Conservation (phyloP, 2,888 invertebrate genomes). For the Teleogryllus oceanicus region DNA sequence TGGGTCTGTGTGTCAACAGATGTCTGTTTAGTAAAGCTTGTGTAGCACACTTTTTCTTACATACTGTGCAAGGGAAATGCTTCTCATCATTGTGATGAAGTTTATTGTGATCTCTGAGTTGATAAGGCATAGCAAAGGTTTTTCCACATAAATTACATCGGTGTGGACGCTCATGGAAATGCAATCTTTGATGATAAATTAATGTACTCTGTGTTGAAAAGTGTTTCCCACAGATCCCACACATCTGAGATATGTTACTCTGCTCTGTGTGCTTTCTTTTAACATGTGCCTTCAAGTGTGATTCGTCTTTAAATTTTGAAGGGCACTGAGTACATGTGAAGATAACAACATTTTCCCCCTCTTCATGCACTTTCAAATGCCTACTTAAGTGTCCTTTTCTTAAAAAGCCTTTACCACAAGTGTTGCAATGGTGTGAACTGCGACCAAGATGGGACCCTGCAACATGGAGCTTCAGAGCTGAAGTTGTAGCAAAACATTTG, state of each 20-base stretch:
- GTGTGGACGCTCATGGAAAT: constrained; percentile 40
- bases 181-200: constrained; percentile 35
- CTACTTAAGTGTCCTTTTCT: constrained; percentile 35
- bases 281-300: constrained; percentile 32
- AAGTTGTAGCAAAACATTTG: constrained; percentile 33
- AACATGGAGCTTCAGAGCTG: constrained; percentile 32
- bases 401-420: constrained; percentile 36
- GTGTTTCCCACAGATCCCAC: constrained; percentile 35
- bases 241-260: constrained; percentile 31
- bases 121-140: constrained; percentile 38
- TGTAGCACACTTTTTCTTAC: constrained; percentile 38
- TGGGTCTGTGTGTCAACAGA: constrained; percentile 19
- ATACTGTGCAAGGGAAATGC: constrained; percentile 38
- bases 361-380: constrained; percentile 34
- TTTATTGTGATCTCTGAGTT: constrained; percentile 38
- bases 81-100: constrained; percentile 38
- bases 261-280: constrained; percentile 27
- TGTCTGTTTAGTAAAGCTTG: constrained; percentile 40
- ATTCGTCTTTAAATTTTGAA: constrained; percentile 30
- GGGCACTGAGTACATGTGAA: constrained; percentile 33
- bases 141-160: constrained; percentile 39
- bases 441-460: constrained; percentile 32
- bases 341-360: constrained; percentile 3
- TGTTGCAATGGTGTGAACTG: constrained; percentile 33
- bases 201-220: constrained; percentile 35